These are phyloP conservation scores for Emydocephalus ijimae DNA, from an alignment of 2,113 vertebrate species.

Conservation along the genomic window DNA sequence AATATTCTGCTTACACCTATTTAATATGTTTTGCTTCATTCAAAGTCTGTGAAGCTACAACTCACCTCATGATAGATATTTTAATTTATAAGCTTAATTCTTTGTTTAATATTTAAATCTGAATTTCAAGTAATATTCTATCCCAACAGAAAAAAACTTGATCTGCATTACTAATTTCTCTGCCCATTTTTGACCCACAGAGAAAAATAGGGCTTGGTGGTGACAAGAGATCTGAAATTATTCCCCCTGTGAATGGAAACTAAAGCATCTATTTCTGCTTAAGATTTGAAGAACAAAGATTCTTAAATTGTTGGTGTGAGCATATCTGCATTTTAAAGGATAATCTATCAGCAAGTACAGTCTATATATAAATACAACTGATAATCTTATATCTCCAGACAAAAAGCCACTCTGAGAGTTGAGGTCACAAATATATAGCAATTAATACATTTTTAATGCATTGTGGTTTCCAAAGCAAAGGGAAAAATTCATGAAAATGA, in stretches of 20 bases:
- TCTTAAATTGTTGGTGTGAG: not conserved
- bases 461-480: conserved; percentile 10
- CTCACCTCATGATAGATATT: conserved; percentile 54
- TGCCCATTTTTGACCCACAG: conserved; percentile 49
- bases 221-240: conserved; percentile 20
- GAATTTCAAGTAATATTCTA: conserved; percentile 39
- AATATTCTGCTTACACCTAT: not conserved
- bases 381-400: conserved; percentile 41
- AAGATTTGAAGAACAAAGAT: conserved; percentile 34
- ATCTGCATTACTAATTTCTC: conserved; percentile 43
- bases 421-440: conserved; percentile 16
- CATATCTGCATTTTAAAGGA: conserved; percentile 1
- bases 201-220: conserved; percentile 19
- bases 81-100: conserved; percentile 51
- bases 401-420: conserved; percentile 26
- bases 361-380: conserved; percentile 8
- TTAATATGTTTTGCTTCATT: not conserved
- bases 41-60: conserved; percentile 4
- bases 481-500: not conserved
- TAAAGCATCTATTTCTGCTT: conserved; percentile 47
- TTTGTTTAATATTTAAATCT: conserved; percentile 56
- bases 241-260: conserved; percentile 39
- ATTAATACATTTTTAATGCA: conserved; percentile 25
- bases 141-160: conserved; percentile 46
- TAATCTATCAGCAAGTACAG: conserved; percentile 37